phyloP scores from a whole-genome alignment of 1,140 invertebrate genomes.

The Elymnias hypermnestra region DNA sequence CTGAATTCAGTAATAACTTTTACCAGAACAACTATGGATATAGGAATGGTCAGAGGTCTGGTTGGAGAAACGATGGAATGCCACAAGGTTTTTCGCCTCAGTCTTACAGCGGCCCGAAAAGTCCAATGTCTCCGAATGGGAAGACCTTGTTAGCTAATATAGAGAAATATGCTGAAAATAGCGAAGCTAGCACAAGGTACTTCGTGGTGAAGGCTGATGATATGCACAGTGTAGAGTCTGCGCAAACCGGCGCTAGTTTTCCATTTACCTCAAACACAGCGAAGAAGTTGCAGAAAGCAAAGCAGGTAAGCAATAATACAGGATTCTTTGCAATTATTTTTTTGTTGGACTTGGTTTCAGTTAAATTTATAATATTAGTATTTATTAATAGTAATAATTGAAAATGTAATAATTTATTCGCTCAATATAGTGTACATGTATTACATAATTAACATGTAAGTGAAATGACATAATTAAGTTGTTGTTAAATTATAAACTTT shows the following conservation, averaged over 20 bases:
- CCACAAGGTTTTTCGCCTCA: conserved; percentile 43
- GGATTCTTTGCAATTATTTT: too few species aligned
- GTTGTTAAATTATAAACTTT: too few species aligned
- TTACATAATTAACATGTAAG: too few species aligned
- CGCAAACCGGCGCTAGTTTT: conserved; percentile 49
- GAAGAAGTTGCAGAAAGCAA: conserved; percentile 65
- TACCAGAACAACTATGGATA: conserved; percentile 42
- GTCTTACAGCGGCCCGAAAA: conserved; percentile 39
- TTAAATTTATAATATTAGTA: too few species aligned
- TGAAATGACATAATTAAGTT: too few species aligned
- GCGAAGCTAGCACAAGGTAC: conserved; percentile 49
- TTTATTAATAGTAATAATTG: too few species aligned
- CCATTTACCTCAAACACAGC: conserved; percentile 64
- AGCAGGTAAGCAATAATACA: conserved; percentile 67
- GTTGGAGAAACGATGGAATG: conserved; percentile 35
- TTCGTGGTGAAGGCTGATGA: conserved; percentile 62
- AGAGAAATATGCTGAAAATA: conserved; percentile 50
- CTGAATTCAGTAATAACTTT: conserved; percentile 34
- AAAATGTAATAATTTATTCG: too few species aligned
- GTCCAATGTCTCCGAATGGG: conserved; percentile 52
- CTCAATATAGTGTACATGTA: too few species aligned
- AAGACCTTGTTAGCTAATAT: conserved; percentile 59
- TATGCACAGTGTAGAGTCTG: conserved; percentile 50
- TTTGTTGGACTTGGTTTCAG: too few species aligned
- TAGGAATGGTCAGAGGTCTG: conserved; percentile 37